These are phyloP conservation scores for Dasyurus viverrinus DNA, from an alignment of 2,113 vertebrate species.

Conservation along the genomic window DNA sequence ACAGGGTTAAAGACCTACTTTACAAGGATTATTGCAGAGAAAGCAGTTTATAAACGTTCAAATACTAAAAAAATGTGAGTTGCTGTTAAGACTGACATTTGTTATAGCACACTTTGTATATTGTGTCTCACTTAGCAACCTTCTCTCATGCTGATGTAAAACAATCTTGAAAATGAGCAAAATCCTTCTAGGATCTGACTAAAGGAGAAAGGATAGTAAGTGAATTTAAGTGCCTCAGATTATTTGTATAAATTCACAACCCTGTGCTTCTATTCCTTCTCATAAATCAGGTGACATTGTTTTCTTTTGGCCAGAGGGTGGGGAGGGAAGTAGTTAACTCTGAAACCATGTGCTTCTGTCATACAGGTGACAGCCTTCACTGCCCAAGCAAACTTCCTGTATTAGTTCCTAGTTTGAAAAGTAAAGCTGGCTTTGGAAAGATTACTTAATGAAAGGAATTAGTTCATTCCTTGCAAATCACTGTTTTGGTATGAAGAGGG, in stretches of 20 bases:
- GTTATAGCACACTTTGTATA: no score
- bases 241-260: not conserved
- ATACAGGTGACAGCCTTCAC: not conserved
- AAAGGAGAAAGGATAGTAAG: not conserved
- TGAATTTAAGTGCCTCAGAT: not conserved
- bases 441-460: no score
- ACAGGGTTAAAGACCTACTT: not conserved
- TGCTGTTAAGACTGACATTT: not conserved
- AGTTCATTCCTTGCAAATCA: not conserved
- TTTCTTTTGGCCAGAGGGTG: not conserved
- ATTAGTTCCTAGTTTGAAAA: not conserved
- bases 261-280: not conserved
- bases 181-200: rapidly evolving
- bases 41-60: not conserved
- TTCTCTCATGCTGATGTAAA: not conserved
- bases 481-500: not conserved
- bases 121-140: rapidly evolving
- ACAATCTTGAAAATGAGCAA: not conserved
- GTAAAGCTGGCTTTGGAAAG: not conserved
- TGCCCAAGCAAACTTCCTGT: not conserved
- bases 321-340: not conserved
- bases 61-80: not conserved
- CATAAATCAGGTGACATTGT: not conserved
- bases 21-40: not conserved
- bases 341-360: not conserved